Evolutionary conservation across 1,140 invertebrate species (phyloP), one percentile per base, ranked within the genome.

Genomic region (Ectropis grisescens): DNA sequence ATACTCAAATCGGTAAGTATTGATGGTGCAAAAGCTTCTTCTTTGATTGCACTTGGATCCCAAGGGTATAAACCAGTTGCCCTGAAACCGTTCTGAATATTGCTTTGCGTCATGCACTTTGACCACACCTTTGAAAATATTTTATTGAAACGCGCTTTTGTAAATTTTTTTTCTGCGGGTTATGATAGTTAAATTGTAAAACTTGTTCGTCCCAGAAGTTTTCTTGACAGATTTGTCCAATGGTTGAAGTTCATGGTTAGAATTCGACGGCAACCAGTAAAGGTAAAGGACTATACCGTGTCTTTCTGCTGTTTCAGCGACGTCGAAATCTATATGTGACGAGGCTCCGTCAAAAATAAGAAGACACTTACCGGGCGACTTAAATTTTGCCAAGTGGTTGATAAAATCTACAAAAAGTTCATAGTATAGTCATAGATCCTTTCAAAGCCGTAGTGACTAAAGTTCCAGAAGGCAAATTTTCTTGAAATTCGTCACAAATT

Each of bases 171-270:
- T 2, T 47, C 38, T 19, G 16, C 23, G 22, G 42, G 34, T 45
- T 41, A 11, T 33, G 16, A 6, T 41, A 22, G 7, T 26, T 23
- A 14, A 33, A 46, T 26, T 11, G 19, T 28, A 69, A 37, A n/a
- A 47, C 11, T 45, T 74, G 57, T 36, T 57, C 29, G 47, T 78
- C 65, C 49, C 53, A 60, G 38, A 41, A 30, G 25, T 61, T 47
- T 31, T 19, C 51, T 53, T 41, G 14, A 60, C 58, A 6, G 52
- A 53, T 37, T 57, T 57, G 15, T 57, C 48, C 11, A 81, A 37
- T 0, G 67, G 68, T 39, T 82, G 78, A 7, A 80, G 37, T 37
- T 80, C 67, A 33, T 80, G 70, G 0, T 61, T 76, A 0, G 59
- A 74, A 30, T 75, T 80, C 4, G 40, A 50, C 8, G 64, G 61